phyloP scores from a whole-genome alignment of 2,113 vertebrate genomes.

The Noctilio leporinus region DNA sequence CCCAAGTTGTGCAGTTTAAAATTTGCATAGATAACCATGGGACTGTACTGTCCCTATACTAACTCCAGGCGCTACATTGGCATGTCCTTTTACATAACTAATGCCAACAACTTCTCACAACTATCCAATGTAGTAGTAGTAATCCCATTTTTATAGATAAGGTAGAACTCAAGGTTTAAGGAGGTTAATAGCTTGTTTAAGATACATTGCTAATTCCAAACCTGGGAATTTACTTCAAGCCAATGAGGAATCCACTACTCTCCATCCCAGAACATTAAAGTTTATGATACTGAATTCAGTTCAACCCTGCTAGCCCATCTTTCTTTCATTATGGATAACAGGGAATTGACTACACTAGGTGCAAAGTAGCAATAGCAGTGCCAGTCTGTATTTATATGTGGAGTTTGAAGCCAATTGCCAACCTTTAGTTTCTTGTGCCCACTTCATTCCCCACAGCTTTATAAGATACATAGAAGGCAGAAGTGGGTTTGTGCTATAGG shows the following conservation, averaged over 20 bases:
- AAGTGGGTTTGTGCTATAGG: background rate
- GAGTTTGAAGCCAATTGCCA: background rate
- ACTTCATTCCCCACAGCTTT: background rate
- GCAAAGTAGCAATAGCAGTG: background rate
- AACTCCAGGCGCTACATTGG: background rate
- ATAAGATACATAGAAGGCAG: background rate
- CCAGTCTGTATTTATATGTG: background rate
- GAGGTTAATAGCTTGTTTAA: background rate
- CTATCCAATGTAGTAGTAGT: background rate
- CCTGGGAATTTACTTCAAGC: background rate
- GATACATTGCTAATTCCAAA: background rate
- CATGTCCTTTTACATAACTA: background rate
- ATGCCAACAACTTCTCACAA: background rate
- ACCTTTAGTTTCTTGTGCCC: background rate
- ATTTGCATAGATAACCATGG: background rate
- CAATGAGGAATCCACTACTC: background rate
- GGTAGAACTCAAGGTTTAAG: background rate
- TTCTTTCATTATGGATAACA: background rate
- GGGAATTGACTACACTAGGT: background rate
- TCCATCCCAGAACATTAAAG: background rate
- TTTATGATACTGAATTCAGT: background rate
- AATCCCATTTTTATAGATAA: background rate
- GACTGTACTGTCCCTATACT: background rate
- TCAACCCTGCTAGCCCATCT: background rate
- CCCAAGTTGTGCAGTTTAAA: background rate